Conservation (phyloP, 1,140 invertebrate species). For the Leptinotarsa undecemlineata region DNA sequence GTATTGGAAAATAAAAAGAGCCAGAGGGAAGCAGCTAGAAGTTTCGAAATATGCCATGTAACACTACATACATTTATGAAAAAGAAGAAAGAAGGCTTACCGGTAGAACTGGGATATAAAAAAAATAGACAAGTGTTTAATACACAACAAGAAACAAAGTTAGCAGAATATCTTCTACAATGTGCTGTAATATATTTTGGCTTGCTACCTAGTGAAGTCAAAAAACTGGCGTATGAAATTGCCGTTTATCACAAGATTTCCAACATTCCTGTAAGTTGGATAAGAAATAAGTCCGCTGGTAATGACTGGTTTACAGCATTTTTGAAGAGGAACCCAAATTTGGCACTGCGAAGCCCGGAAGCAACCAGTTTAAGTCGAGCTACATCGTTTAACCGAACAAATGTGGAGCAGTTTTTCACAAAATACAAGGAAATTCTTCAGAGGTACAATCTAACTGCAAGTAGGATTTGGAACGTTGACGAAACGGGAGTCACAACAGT, state of each 20-base stretch:
- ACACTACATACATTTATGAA: not conserved
- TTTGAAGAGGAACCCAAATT: constrained; percentile 27
- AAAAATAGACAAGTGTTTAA: constrained; percentile 11
- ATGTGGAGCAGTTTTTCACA: constrained; percentile 25
- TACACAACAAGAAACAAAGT: constrained; percentile 1
- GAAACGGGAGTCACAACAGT: constrained; percentile 35
- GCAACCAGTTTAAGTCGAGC: constrained; percentile 28
- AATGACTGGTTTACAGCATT: constrained; percentile 30
- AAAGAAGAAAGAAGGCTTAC: constrained; percentile 1
- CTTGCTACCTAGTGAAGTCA: not conserved
- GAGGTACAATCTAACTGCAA: constrained; percentile 1
- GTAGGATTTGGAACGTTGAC: constrained; percentile 21
- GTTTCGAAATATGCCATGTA: constrained; percentile 5
- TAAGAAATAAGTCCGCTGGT: constrained; percentile 15
- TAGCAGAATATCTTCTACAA: constrained; percentile 2
- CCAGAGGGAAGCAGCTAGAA: not conserved
- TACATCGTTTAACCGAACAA: constrained; percentile 24
- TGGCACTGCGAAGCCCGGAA: constrained; percentile 29
- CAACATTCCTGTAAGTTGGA: constrained; percentile 21
- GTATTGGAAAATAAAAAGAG: constrained; percentile 1
- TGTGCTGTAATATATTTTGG: constrained; percentile 33
- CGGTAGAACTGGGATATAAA: constrained; percentile 1
- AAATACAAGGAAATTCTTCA: constrained; percentile 13
- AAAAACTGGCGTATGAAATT: constrained; percentile 17
- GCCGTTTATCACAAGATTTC: not conserved